Percentiles rank a stretch among this genome's conserved stretches.
phyloP scores from a whole-genome alignment of 2,888 invertebrate species.

The Drosophila gaucha region DNA sequence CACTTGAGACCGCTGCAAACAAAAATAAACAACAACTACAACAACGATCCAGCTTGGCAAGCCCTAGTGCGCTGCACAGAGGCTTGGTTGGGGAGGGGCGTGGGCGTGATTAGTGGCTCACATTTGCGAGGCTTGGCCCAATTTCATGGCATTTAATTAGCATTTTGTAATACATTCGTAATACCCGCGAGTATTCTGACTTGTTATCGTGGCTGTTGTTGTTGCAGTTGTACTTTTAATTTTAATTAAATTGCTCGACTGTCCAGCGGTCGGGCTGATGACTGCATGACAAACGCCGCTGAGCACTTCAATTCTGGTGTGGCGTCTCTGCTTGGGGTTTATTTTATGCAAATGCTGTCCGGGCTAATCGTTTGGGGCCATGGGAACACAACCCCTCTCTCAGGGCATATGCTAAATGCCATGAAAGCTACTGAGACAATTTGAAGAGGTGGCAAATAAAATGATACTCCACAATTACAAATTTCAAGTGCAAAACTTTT shows the following conservation, averaged over 20 bases:
- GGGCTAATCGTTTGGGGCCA: conserved; percentile 47
- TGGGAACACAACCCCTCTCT: conserved; percentile 26
- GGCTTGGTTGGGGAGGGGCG: too few relatives aligned
- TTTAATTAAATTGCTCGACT: conserved; percentile 73
- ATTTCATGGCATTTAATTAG: conserved; percentile 72
- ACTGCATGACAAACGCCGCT: conserved; percentile 24
- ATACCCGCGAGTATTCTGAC: conserved; percentile 67
- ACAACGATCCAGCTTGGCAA: conserved; percentile 11
- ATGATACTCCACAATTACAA: not conserved
- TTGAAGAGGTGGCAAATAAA: not conserved
- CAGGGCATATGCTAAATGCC: conserved; percentile 20
- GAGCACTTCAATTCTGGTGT: conserved; percentile 16
- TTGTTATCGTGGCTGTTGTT: conserved; percentile 7
- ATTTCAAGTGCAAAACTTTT: not conserved
- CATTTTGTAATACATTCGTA: conserved; percentile 76
- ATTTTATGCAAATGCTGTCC: conserved; percentile 44
- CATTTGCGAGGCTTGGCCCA: conserved; percentile 70
- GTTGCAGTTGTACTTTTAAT: conserved; percentile 61
- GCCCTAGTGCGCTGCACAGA: conserved; percentile 15
- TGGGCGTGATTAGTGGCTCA: conserved; percentile 65
- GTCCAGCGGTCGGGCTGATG: conserved; percentile 39
- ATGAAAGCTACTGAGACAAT: not conserved
- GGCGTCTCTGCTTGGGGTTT: conserved; percentile 4
- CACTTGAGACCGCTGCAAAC: conserved; percentile 47
- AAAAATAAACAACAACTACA: conserved; percentile 2